These are phyloP conservation scores for Drosophila trichaetosa DNA, from an alignment of 2,888 invertebrate species.

Conservation along the genomic window DNA sequence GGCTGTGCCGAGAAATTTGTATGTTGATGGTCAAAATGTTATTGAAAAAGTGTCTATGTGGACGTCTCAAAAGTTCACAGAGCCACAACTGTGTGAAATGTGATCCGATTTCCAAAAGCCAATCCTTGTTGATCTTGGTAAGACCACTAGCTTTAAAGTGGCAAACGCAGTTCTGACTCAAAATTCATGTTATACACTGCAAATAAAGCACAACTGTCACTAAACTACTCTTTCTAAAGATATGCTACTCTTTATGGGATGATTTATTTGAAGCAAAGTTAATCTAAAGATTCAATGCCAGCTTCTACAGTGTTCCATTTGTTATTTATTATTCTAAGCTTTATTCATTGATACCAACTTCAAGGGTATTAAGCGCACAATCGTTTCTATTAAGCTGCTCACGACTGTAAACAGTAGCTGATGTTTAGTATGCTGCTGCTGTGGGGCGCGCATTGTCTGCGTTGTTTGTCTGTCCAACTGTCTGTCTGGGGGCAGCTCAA, in stretches of 20 bases:
- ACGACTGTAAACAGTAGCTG: conserved; percentile 63
- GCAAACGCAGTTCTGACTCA: accelerated
- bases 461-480: conserved; percentile 30
- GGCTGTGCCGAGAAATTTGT: background rate
- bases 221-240: background rate
- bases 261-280: background rate
- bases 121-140: background rate
- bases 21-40: background rate
- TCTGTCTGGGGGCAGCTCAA: conserved; percentile 53
- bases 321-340: background rate
- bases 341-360: background rate
- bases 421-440: conserved; percentile 23
- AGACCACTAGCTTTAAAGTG: background rate
- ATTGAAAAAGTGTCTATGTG: too few species aligned
- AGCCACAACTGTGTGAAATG: too few species aligned
- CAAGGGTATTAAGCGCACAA: conserved; percentile 24
- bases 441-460: conserved; percentile 43
- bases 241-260: background rate
- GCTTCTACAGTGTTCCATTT: background rate
- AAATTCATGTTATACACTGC: background rate
- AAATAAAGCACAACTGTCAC: background rate
- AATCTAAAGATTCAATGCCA: background rate
- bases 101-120: background rate
- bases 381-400: conserved; percentile 48
- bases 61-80: too few species aligned